Base-by-base conservation (phyloP, 2,113 vertebrate genomes). In the Melanotaenia duboulayi region DNA sequence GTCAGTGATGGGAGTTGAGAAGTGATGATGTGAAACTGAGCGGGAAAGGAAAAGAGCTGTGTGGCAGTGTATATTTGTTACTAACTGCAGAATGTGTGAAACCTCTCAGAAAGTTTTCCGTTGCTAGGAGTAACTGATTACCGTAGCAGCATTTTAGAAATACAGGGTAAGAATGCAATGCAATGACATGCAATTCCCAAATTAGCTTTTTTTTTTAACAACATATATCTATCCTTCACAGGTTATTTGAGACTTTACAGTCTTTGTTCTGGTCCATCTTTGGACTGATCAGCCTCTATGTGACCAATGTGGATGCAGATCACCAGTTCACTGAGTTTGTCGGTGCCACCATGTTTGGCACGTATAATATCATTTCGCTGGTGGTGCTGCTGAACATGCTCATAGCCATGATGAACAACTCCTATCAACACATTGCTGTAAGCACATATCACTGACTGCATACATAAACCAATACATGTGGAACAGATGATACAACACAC, bases 351-450 rank as follows among this genome's bases (percentile, higher is more conserved):
- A 99, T 99, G 98, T 99, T 99, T 74, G 98, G 98, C 66, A 99
- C 97, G 1, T 99, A 99, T 76, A 99, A 98, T 79, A 95, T 99
- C 69, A 99, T 99, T 87, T 99, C 98, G 0, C 88, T 99, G 78
- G 98, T 99, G 77, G 98, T 99, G 64, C 94, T 99, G 23, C 96
- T 99, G 78, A 99, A 99, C 91, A 99, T 99, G 98, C 87, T 99
- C 58, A 99, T 99, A 79, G 98, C 98, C 59, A 99, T 99, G 98
- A 99, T 99, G 98, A 99, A 99, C 91, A 99, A 99, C 87, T 99
- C 98, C 57, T 99, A 99, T 82, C 98, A 99, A 84, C 97, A 98
- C 69, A 99, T 99, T 78, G 98, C 98, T 73, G 98, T 99, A 91
- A 98, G 98, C 93, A 71, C 5, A 44, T 20, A 46, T 52, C 69